Conservation (phyloP, 1,140 invertebrate genomes). For the Trichoplusia ni region DNA sequence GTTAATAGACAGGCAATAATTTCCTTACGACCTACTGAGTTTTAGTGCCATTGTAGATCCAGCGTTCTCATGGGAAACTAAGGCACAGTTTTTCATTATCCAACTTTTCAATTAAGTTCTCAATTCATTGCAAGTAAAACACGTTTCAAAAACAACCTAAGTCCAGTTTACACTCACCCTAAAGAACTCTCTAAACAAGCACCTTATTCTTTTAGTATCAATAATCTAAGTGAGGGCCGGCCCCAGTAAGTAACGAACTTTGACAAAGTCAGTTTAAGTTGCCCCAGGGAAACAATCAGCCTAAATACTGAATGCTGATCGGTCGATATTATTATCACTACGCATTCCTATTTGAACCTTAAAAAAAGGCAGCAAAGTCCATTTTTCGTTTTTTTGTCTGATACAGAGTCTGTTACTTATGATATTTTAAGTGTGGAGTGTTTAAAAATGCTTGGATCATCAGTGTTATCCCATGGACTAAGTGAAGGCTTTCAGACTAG, state of each 20-base stretch:
- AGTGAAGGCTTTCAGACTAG: too few relatives aligned
- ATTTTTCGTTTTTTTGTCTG: neutral
- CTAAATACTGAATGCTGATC: constrained; percentile 36
- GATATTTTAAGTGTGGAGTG: too few relatives aligned
- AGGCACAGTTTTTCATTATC: too few relatives aligned
- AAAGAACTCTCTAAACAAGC: neutral
- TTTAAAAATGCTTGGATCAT: too few relatives aligned
- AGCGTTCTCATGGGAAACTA: too few relatives aligned
- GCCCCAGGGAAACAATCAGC: constrained; percentile 32
- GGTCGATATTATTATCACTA: neutral
- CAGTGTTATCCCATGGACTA: too few relatives aligned
- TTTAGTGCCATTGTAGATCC: too few relatives aligned
- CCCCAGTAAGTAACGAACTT: constrained; percentile 23
- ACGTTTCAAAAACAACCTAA: neutral
- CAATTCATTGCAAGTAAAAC: too few relatives aligned
- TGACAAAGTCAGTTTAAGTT: constrained; percentile 12
- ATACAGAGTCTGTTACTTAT: neutral
- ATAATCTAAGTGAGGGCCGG: constrained; percentile 15
- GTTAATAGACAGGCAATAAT: too few relatives aligned
- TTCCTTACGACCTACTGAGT: too few relatives aligned
- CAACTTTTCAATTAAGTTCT: too few relatives aligned
- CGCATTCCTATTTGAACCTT: neutral
- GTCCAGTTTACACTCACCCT: neutral
- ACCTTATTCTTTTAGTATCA: constrained; percentile 17
- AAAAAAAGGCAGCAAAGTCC: neutral